These are phyloP conservation scores for Sebastes wilsoni DNA, from an alignment of 2,797 vertebrate genomes.

Conservation along the genomic window DNA sequence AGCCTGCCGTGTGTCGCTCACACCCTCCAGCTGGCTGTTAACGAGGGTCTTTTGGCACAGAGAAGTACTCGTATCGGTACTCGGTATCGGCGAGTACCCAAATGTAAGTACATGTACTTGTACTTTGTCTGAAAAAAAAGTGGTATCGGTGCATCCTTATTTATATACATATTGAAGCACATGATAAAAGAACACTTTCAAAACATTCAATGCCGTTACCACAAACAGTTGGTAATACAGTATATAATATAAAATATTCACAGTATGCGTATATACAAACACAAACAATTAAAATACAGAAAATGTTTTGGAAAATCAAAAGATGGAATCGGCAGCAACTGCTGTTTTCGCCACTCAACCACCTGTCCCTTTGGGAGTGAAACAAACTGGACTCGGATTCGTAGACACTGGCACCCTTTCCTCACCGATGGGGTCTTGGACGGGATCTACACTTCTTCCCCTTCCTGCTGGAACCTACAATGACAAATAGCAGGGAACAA, in stretches of 20 bases:
- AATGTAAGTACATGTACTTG: too few species aligned
- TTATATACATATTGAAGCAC: background rate
- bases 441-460: background rate
- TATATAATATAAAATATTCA: background rate
- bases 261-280: background rate
- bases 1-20: too few species aligned
- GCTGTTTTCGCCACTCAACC: background rate
- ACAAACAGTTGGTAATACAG: background rate
- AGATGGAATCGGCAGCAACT: background rate
- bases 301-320: background rate
- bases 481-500: background rate
- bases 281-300: background rate
- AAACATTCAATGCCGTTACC: background rate
- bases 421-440: background rate
- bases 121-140: too few species aligned
- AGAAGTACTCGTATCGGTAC: too few species aligned
- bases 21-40: too few species aligned
- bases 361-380: background rate
- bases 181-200: background rate
- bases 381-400: background rate
- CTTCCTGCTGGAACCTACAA: background rate
- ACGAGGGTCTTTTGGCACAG: too few species aligned
- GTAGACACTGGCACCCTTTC: background rate
- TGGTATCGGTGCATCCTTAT: too few species aligned
- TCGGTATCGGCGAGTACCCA: too few species aligned